These are phyloP conservation scores for Holacanthus passer DNA, from an alignment of 2,113 vertebrate genomes.

Conservation along the genomic window DNA sequence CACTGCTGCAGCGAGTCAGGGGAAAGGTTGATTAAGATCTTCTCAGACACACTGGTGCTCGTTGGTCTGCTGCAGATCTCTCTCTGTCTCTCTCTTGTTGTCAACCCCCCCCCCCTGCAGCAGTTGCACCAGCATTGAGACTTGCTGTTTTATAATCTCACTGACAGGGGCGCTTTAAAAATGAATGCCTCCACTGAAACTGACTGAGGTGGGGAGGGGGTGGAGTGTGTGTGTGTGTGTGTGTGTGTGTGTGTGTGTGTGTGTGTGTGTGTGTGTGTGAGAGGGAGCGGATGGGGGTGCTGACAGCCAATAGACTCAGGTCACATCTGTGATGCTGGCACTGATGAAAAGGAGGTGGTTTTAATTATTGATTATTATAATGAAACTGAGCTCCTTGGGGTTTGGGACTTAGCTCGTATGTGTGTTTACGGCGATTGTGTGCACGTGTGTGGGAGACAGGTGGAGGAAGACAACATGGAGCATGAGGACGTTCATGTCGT, in stretches of 20 bases:
- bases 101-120: conserved; percentile 36
- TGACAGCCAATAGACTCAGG: conserved; percentile 63
- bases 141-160: conserved; percentile 60
- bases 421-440: background rate
- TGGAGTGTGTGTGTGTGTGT: background rate
- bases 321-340: conserved; percentile 79
- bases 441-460: background rate
- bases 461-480: background rate
- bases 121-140: conserved; percentile 23
- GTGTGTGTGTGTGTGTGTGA: conserved; percentile 10
- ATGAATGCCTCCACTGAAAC: conserved; percentile 80
- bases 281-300: conserved; percentile 15
- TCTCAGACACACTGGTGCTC: background rate
- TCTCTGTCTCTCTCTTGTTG: conserved; percentile 27
- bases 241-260: background rate
- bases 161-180: conserved; percentile 74
- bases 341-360: conserved; percentile 75
- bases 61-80: conserved; percentile 8
- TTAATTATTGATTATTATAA: conserved; percentile 86
- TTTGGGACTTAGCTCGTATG: background rate
- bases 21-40: conserved; percentile 5
- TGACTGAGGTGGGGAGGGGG: conserved; percentile 46
- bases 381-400: conserved; percentile 75
- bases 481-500: conserved; percentile 6
- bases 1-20: conserved; percentile 18